Evolutionary conservation across 2,113 vertebrate species (phyloP), one percentile per base, ranked within the genome.

Genomic region (Leucosticte australis): DNA sequence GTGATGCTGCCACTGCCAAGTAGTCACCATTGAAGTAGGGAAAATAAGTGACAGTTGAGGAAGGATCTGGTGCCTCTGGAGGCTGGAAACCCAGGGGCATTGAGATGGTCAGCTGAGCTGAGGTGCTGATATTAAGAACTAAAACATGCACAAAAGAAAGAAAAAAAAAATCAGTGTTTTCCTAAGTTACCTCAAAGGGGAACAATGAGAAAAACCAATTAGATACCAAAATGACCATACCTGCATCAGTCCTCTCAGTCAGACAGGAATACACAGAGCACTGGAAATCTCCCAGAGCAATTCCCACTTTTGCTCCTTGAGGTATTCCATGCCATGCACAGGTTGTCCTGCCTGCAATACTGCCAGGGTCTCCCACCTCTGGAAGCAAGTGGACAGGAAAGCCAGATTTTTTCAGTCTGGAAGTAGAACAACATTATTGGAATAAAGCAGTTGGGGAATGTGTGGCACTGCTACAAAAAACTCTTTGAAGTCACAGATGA

Each of bases 71-170:
- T 41, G 82, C 94, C 53, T 97, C 95, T 11, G 89, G 95, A 30
- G 98, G 99, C 80, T 96, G 98, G 96, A 99, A 99, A 55, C 97
- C 98, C 22, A 12, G 77, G 11, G 98, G 98, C 98, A 99, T 98
- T 79, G 97, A 96, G 55, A 98, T 94, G 21, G 98, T 98, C 95
- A 99, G 95, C 98, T 99, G 99, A 64, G 99, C 98, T 6, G 99
- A 99, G 21, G 99, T 99, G 96, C 99, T 98, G 50, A 99, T 98
- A 95, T 99, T 99, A 84, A 99, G 98, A 94, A 99, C 99, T 98
- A 90, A 22, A 65, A 91, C 11, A 57, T 5, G 68, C 11, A 6
- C 22, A 16, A 55, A 80, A 67, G 46, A 27, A 5, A 30, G 46
- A 5, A n/a, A 0, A 23, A 18, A 70, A 41, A 41, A 42, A 39